Conservation (phyloP, 2,888 invertebrate species). For the Drosophila bunnanda region DNA sequence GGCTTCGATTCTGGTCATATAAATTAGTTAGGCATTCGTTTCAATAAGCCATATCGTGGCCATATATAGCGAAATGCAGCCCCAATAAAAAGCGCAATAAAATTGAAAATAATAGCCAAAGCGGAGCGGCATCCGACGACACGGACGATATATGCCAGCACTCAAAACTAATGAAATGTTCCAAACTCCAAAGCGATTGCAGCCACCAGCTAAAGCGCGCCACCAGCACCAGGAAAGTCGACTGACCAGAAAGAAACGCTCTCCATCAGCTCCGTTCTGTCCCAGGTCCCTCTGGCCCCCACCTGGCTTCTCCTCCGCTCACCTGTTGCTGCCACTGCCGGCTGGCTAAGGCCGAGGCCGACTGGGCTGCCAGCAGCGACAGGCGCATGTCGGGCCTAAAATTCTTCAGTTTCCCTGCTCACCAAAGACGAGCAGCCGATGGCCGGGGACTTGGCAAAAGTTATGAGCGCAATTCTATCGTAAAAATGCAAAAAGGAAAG, state of each 20-base stretch:
- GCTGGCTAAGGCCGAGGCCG: slow-evolving; percentile 9
- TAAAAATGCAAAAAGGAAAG: slow-evolving; percentile 73
- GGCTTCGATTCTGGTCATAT: slow-evolving; percentile 41
- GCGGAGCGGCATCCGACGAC: slow-evolving; percentile 51
- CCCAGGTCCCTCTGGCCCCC: neutral
- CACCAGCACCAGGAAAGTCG: slow-evolving; percentile 50
- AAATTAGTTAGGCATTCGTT: slow-evolving; percentile 54
- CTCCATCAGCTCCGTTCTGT: slow-evolving; percentile 9
- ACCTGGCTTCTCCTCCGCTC: neutral
- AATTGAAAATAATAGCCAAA: slow-evolving; percentile 78
- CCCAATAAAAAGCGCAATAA: slow-evolving; percentile 79
- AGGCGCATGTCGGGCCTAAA: slow-evolving; percentile 71
- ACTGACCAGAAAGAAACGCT: slow-evolving; percentile 47
- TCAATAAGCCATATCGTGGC: slow-evolving; percentile 49
- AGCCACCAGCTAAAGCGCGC: slow-evolving; percentile 51
- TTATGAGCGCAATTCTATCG: slow-evolving; percentile 80
- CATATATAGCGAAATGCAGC: slow-evolving; percentile 60
- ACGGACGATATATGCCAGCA: slow-evolving; percentile 76
- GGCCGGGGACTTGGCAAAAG: slow-evolving; percentile 62
- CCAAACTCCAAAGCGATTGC: slow-evolving; percentile 71
- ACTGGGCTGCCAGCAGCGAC: slow-evolving; percentile 60
- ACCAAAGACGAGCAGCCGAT: slow-evolving; percentile 65
- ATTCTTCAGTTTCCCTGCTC: slow-evolving; percentile 67
- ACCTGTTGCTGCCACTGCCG: slow-evolving; percentile 39
- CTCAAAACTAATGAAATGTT: slow-evolving; percentile 82